Evolutionary conservation across 2,797 vertebrate genomes (phyloP), one percentile per base, ranked within the genome.

Genomic region (Tauraco hartlaubi): DNA sequence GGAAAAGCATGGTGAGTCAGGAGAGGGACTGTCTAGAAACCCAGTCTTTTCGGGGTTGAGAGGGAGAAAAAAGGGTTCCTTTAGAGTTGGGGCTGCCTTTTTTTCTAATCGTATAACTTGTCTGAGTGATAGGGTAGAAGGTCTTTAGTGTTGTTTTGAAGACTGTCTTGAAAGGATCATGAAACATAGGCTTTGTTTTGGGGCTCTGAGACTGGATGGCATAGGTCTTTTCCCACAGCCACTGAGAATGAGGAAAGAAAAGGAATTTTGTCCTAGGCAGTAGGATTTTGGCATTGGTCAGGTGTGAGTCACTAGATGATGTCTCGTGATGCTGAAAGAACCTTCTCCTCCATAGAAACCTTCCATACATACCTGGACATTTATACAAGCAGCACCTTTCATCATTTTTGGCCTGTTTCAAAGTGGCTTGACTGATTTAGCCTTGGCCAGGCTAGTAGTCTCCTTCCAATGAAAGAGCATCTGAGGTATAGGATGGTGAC

Each of bases 11-110:
- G 3, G 4, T 55, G n/a, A 15, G 35, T 67, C 23, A 63, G 49
- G 46, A 71, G 23, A 54, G 25, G 55, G 23, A 5, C 28, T 44
- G 18, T 18, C 29, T 61, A 61, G 29, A 78, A 2, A n/a, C 5
- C 33, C 12, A 46, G 0, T 7, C 2, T 58, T 55, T 49, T 59
- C 6, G 1, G 9, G 4, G 2, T 6, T 61, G 17, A 81, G 14
- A 72, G 17, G 6, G 9, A 77, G 25, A 17, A 72, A 63, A 15
- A 6, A 51, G 7, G 2, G 4, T 66, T 44, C 12, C 14, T 43
- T 46, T 37, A 51, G n/a, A 37, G 18, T 9, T 21, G 20, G 9
- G 6, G 2, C 15, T 79, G 29, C 15, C n/a, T 4, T 39, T 83
- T 51, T 59, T 29, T 56, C 19, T 61, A 55, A n/a, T 77, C 37